Evolutionary conservation across 2,113 vertebrate genomes (phyloP).

Genomic region (Sus scrofa): T2T-Sscrofa CM000819.6:129803001-129803500

Average conservation of each 20-base stretch:
- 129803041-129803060: neutral
- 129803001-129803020: neutral
- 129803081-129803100: neutral
- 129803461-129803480: neutral
- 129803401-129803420: neutral
- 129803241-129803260: neutral
- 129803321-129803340: neutral
- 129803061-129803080: neutral
- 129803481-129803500: neutral
- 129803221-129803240: neutral
- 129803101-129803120: neutral
- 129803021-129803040: neutral
- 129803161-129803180: neutral
- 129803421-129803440: neutral
- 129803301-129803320: neutral
- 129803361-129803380: neutral
- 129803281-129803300: neutral
- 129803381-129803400: neutral
- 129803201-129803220: neutral
- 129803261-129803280: neutral
- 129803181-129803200: neutral
- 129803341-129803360: neutral
- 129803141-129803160: neutral
- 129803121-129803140: neutral
- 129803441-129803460: neutral